Evolutionary conservation across 2,888 invertebrate genomes (phyloP), one percentile per base, ranked within the genome.

Genomic region (Pyrrhosoma nymphula): DNA sequence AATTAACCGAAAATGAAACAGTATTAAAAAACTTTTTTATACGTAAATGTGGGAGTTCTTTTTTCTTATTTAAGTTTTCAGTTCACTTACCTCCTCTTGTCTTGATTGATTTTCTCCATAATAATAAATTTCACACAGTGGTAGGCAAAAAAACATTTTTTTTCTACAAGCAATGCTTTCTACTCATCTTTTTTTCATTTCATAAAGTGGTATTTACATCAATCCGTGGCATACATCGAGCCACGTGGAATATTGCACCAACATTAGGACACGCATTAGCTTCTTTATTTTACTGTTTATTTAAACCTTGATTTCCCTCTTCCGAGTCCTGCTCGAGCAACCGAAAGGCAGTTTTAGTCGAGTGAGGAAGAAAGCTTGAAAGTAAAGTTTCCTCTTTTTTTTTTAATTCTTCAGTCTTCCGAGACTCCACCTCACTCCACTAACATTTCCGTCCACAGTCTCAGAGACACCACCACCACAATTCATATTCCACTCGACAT

Each of bases 11-110:
- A 93, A 93, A 63, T 60, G 35, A 69, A 93, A 26, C 63, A 93
- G 39, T 93, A 93, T 93, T 93, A 93, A 93, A n/a, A 93, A 30
- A 23, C 69, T 23, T 63, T 93, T 93, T 91, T 63, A 47, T 56
- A 60, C 35, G 26, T 91, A 93, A 63, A 14, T 4, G 16, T 6
- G 4, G n/a, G 47, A 39, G 23, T 60, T 63, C 63, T 91, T 16
- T 69, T 30, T 91, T 3, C 20, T 35, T 91, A 35, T 18, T 55
- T 8, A 18, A 18, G 26, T 0, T 8, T 47, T 6, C 39, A 23
- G 26, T 23, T 23, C 23, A 39, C 89, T 89, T 26, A 47, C 89
- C 26, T 89, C 2, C n/a, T 26, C n/a, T 55, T n/a, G 2, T n/a
- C 55, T 10, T 82, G 82, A 12, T 35, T 8, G 18, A 23, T 69